Evolutionary conservation across 2,888 invertebrate genomes (phyloP).

Genomic region (Brachypterus glaber): DNA sequence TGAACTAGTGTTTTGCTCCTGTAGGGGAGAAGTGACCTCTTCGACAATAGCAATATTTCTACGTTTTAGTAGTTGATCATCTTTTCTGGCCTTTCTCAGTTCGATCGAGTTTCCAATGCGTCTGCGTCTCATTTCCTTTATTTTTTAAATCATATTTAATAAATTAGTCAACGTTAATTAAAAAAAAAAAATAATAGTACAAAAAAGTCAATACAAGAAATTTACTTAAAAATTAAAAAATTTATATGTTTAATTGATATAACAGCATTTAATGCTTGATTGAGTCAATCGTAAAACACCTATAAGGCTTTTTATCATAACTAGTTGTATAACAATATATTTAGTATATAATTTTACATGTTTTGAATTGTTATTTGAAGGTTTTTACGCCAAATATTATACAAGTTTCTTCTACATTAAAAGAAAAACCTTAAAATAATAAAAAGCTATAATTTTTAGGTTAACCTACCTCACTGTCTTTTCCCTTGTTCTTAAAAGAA

Average conservation of each 20-base stretch:
- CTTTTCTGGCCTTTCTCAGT: slow-evolving; percentile 84
- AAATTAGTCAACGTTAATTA: too few species aligned
- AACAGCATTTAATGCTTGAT: too few species aligned
- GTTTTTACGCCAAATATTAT: too few species aligned
- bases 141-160: too few species aligned
- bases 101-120: slow-evolving; percentile 84
- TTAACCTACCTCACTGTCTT: slow-evolving; percentile 60
- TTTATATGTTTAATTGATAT: too few species aligned
- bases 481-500: slow-evolving; percentile 70
- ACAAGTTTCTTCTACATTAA: too few species aligned
- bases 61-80: slow-evolving; percentile 86
- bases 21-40: slow-evolving; percentile 45
- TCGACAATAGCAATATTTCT: slow-evolving; percentile 64
- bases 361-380: slow-evolving; percentile 7
- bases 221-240: too few species aligned
- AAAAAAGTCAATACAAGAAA: not conserved
- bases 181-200: slow-evolving; percentile 10
- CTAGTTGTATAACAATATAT: not conserved
- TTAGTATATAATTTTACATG: slow-evolving; percentile 6
- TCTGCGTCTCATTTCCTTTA: slow-evolving; percentile 77
- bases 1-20: slow-evolving; percentile 40
- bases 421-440: too few species aligned
- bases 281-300: too few species aligned
- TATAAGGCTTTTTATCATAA: too few species aligned
- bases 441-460: too few species aligned